Evolutionary conservation across 2,113 vertebrate species (phyloP).

Genomic region (Alexandromys fortis): DNA sequence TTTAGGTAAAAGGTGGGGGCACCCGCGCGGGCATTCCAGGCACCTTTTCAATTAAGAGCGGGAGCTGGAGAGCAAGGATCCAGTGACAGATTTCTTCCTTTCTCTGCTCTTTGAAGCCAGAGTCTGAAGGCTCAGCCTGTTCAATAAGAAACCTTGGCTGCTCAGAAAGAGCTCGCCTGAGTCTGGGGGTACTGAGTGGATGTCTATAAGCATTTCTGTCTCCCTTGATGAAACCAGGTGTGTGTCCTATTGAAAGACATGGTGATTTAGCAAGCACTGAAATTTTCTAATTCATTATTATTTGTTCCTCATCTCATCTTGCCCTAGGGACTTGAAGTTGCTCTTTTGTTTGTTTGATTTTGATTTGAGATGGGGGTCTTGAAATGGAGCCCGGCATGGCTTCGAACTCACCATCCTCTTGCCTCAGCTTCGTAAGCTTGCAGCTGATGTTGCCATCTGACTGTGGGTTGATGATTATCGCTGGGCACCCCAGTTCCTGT

Average conservation of each 20-base stretch:
- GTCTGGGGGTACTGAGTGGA: background rate
- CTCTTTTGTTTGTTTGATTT: background rate
- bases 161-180: background rate
- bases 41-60: slow-evolving; percentile 46
- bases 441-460: background rate
- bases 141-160: background rate
- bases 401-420: background rate
- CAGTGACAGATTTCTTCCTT: background rate
- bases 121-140: background rate
- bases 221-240: background rate
- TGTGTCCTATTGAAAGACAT: accelerated
- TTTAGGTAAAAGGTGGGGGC: background rate
- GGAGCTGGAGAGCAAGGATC: background rate
- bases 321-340: background rate
- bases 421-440: background rate
- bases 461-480: background rate
- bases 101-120: background rate
- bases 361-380: background rate
- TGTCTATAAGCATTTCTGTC: background rate
- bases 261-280: background rate
- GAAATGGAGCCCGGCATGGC: background rate
- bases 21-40: background rate
- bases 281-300: background rate
- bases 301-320: background rate
- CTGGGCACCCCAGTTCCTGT: background rate